Conservation (phyloP, 2,113 vertebrate species). For the Ivindomyrus marchei region DNA sequence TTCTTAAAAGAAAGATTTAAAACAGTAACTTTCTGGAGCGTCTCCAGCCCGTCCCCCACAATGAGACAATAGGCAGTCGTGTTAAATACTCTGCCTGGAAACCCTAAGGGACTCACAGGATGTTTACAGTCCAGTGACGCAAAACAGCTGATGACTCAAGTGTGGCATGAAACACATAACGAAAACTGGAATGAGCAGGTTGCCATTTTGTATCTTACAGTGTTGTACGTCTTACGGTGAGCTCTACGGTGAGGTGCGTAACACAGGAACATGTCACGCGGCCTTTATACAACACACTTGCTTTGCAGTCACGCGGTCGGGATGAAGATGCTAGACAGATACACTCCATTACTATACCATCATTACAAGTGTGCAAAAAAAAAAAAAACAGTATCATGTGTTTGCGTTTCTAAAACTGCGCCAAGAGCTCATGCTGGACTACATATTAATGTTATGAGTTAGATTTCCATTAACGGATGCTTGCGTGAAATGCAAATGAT, state of each 20-base stretch:
- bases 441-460: background rate
- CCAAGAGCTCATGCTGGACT: background rate
- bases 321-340: background rate
- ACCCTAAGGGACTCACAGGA: background rate
- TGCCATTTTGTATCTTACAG: background rate
- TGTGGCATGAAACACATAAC: conserved; percentile 3
- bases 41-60: background rate
- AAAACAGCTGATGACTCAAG: background rate
- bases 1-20: background rate
- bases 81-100: background rate
- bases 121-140: background rate
- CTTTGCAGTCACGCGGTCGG: background rate
- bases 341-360: background rate
- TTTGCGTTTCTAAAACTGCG: background rate
- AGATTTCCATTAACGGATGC: background rate
- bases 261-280: background rate
- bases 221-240: background rate
- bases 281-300: background rate
- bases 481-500: background rate
- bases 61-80: background rate
- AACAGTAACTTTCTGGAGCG: background rate
- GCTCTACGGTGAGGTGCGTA: background rate
- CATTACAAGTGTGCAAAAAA: background rate
- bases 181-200: background rate
- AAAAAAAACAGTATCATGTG: background rate